A percentile compares a stretch with the other conserved stretches of the same genome.
These are phyloP conservation scores for Synanthedon andrenaeformis DNA, from an alignment of 2,888 invertebrate species.

Conservation along the genomic window DNA sequence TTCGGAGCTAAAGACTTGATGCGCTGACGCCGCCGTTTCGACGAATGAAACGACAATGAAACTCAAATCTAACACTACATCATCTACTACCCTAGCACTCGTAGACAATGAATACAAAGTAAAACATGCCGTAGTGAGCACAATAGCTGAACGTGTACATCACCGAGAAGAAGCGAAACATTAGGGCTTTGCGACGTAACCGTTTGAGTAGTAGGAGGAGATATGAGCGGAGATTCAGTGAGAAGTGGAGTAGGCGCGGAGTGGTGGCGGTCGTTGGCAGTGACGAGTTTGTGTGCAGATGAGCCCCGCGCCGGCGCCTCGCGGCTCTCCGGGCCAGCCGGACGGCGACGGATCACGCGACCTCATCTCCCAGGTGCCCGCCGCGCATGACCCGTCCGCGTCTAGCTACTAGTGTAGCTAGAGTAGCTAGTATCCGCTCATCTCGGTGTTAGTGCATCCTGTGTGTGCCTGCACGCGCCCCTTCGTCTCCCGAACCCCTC, in stretches of 20 bases:
- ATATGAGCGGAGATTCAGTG: slow-evolving; percentile 57
- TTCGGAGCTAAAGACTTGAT: slow-evolving; percentile 46
- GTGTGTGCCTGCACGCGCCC: slow-evolving; percentile 47
- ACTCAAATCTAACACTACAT: background rate
- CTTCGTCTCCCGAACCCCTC: slow-evolving; percentile 34
- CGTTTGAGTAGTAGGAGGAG: no score
- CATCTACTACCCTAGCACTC: background rate
- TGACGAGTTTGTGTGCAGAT: slow-evolving; percentile 68
- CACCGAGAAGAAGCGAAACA: no score
- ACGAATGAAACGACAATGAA: background rate
- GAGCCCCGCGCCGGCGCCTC: slow-evolving; percentile 64
- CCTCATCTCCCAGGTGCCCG: slow-evolving; percentile 59
- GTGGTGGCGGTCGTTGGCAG: slow-evolving; percentile 28
- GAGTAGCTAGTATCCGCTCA: slow-evolving; percentile 53
- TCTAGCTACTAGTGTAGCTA: slow-evolving; percentile 43
- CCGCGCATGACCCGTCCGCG: slow-evolving; percentile 35
- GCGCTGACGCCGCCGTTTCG: slow-evolving; percentile 33
- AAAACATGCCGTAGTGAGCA: background rate
- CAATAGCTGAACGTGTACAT: background rate
- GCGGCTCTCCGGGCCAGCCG: slow-evolving; percentile 53
- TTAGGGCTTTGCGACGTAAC: no score
- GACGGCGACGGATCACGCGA: slow-evolving; percentile 55
- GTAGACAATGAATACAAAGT: background rate
- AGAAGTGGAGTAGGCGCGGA: slow-evolving; percentile 60
- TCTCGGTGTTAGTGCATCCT: slow-evolving; percentile 63